phyloP scores from a whole-genome alignment of 1,140 invertebrate genomes.

The Dinoponera quadriceps region DNA sequence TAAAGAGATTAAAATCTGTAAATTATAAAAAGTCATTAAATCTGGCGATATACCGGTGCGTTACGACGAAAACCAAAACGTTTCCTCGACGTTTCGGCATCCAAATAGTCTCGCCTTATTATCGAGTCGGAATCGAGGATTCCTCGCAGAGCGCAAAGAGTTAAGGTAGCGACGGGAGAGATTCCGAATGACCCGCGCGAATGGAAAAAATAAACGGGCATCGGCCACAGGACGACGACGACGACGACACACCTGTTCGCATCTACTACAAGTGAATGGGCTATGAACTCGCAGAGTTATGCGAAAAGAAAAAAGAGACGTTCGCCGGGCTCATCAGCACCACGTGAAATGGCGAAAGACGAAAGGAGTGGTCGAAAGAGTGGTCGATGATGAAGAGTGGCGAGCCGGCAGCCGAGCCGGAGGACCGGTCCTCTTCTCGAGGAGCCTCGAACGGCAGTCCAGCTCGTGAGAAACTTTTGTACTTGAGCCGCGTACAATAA shows the following conservation, averaged over 20 bases:
- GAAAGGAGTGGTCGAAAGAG: constrained; percentile 62
- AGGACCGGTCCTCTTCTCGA: constrained; percentile 53
- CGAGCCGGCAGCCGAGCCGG: neutral
- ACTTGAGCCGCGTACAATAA: no score
- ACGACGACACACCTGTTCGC: constrained; percentile 69
- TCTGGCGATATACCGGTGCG: no score
- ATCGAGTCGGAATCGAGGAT: no score
- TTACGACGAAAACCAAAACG: no score
- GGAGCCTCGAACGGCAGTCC: constrained; percentile 44
- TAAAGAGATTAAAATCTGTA: no score
- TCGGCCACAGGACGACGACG: constrained; percentile 24
- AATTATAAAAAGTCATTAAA: no score
- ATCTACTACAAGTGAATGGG: constrained; percentile 45
- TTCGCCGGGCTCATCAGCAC: constrained; percentile 25
- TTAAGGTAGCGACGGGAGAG: constrained; percentile 50
- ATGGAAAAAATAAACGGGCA: constrained; percentile 6
- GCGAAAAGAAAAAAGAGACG: constrained; percentile 62
- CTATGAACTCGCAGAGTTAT: constrained; percentile 67
- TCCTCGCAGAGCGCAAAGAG: neutral
- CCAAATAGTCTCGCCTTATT: no score
- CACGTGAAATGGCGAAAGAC: constrained; percentile 13
- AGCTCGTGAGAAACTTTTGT: constrained; percentile 72
- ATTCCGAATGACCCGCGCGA: constrained; percentile 55
- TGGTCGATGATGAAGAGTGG: constrained; percentile 4
- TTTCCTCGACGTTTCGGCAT: no score